Evolutionary conservation across 2,888 invertebrate species (phyloP).

Genomic region (Parnassius smintheus): DNA sequence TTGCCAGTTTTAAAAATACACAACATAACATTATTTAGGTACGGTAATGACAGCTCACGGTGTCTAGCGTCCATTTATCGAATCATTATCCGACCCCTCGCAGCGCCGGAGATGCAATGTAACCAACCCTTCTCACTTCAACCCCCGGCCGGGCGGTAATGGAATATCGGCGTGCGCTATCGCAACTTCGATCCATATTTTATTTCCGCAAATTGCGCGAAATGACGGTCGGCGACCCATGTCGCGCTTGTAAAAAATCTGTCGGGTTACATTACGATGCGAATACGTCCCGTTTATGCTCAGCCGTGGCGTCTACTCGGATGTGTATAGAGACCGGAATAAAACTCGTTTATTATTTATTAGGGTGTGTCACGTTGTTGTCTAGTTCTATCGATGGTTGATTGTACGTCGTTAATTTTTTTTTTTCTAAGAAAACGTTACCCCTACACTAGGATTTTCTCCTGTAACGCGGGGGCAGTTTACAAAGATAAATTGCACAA

Average conservation of each 20-base stretch:
- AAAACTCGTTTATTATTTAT: conserved; percentile 23
- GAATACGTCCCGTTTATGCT: conserved; percentile 11
- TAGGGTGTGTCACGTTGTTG: background rate
- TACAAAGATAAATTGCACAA: no score
- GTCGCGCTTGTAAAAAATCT: conserved; percentile 54
- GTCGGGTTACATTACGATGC: conserved; percentile 24
- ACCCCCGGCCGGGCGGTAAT: conserved; percentile 65
- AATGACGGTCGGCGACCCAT: conserved; percentile 65
- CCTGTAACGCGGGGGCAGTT: no score
- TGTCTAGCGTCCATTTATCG: conserved; percentile 1
- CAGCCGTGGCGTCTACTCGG: conserved; percentile 6
- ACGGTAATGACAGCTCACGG: background rate
- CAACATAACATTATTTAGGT: background rate
- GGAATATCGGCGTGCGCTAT: conserved; percentile 73
- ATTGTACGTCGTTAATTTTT: background rate
- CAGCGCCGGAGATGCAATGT: conserved; percentile 22
- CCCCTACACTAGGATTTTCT: no score
- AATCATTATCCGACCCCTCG: conserved; percentile 31
- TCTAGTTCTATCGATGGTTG: background rate
- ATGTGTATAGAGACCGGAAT: conserved; percentile 12
- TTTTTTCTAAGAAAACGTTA: no score
- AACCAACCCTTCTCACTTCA: conserved; percentile 43
- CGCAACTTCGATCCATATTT: conserved; percentile 70
- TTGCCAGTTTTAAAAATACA: no score
- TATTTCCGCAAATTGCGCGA: conserved; percentile 72